Conservation (phyloP, 1,140 invertebrate genomes). For the Leptopilina boulardi region DNA sequence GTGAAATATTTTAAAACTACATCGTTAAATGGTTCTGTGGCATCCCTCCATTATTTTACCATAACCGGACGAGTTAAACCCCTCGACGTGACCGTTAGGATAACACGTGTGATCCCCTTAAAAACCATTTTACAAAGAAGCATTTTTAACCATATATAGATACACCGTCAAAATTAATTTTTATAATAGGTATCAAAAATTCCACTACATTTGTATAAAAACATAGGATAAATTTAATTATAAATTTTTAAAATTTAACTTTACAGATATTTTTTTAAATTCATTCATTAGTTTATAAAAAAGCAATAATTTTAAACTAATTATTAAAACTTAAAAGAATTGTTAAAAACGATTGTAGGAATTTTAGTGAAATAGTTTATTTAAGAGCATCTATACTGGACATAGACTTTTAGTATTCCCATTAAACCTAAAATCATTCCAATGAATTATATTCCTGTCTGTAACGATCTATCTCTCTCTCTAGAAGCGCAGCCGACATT, state of each 20-base stretch:
- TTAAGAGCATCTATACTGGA: background rate
- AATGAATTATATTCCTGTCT: conserved; percentile 23
- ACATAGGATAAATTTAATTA: too few relatives aligned
- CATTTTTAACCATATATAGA: conserved; percentile 1
- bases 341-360: background rate
- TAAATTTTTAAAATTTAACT: too few relatives aligned
- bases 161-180: background rate
- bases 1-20: background rate
- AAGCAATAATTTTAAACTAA: too few relatives aligned
- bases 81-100: background rate
- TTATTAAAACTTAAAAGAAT: too few relatives aligned
- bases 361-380: background rate
- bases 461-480: conserved; percentile 29
- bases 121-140: conserved; percentile 3
- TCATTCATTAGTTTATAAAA: too few relatives aligned
- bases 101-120: background rate
- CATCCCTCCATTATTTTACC: conserved; percentile 12
- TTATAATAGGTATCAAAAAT: background rate
- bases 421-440: background rate
- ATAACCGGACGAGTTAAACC: background rate
- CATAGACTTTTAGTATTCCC: background rate
- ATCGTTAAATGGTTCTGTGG: background rate
- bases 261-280: too few relatives aligned
- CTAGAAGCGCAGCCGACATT: conserved; percentile 27
- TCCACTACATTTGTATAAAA: background rate